Conservation (phyloP, 2,113 vertebrate species). For the Bufo bufo region DNA sequence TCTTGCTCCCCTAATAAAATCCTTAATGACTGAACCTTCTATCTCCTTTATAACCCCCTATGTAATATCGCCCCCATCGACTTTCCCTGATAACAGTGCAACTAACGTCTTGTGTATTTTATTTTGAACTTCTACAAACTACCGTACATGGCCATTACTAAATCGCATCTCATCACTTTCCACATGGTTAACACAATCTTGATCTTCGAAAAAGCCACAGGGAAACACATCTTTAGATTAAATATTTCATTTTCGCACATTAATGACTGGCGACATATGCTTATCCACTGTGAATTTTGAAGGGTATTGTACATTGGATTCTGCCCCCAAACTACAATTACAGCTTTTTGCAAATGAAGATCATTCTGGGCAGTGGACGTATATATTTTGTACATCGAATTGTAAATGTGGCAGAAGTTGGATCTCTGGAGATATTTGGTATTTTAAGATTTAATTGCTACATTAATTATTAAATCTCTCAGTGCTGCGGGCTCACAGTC, state of each 20-base stretch:
- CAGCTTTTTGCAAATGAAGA: conserved; percentile 25
- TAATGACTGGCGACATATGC: conserved; percentile 45
- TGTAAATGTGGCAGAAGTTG: conserved; percentile 18
- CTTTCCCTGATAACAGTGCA: neutral
- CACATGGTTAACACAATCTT: conserved; percentile 19
- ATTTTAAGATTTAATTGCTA: conserved; percentile 47
- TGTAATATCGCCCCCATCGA: neutral
- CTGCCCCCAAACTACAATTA: conserved; percentile 55
- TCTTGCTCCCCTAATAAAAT: too few species aligned
- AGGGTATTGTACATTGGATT: conserved; percentile 19
- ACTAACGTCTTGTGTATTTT: neutral
- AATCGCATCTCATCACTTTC: conserved; percentile 20
- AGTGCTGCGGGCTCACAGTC: conserved; percentile 15
- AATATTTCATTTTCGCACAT: conserved; percentile 44
- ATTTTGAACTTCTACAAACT: neutral
- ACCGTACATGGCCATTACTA: neutral
- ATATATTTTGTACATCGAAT: neutral
- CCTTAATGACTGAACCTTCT: too few species aligned
- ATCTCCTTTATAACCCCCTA: neutral
- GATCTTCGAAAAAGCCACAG: conserved; percentile 32
- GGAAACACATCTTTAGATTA: conserved; percentile 26
- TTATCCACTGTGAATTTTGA: conserved; percentile 29
- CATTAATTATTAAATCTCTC: conserved; percentile 53
- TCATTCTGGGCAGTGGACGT: conserved; percentile 19
- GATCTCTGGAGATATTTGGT: conserved; percentile 39